Evolutionary conservation across 2,888 invertebrate genomes (phyloP).

Genomic region (Latrodectus hesperus): DNA sequence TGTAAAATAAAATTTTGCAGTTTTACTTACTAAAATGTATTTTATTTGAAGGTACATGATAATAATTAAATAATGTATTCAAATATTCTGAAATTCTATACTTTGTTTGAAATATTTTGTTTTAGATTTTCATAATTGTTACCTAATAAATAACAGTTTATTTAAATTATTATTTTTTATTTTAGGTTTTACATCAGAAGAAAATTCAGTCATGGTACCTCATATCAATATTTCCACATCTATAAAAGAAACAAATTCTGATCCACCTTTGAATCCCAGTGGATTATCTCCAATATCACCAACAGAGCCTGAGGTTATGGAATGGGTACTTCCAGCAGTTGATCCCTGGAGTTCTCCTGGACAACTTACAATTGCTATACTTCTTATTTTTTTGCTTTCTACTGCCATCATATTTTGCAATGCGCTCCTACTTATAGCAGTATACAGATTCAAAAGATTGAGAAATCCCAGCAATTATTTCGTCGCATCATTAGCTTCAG

Average conservation of each 20-base stretch:
- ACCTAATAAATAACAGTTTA: not conserved
- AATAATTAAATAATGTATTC: no score
- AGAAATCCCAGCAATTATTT: slow-evolving; percentile 81
- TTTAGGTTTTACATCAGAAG: slow-evolving; percentile 51
- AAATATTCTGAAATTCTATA: no score
- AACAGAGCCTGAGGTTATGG: slow-evolving; percentile 30
- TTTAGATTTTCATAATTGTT: no score
- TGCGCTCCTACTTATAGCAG: slow-evolving; percentile 79
- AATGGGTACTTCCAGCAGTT: slow-evolving; percentile 31
- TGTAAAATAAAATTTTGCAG: no score
- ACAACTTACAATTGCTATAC: slow-evolving; percentile 50
- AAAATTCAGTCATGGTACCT: slow-evolving; percentile 49
- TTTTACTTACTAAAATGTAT: no score
- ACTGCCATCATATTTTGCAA: slow-evolving; percentile 80
- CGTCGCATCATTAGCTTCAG: slow-evolving; percentile 79
- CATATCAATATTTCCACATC: slow-evolving; percentile 37
- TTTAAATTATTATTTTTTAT: not conserved
- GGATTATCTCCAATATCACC: not conserved
- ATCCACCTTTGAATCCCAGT: slow-evolving; percentile 30
- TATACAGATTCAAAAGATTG: slow-evolving; percentile 80
- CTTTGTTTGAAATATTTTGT: no score
- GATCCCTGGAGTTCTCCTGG: slow-evolving; percentile 51
- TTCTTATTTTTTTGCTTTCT: slow-evolving; percentile 57
- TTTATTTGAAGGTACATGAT: no score
- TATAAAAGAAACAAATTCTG: slow-evolving; percentile 12